phyloP scores from a whole-genome alignment of 1,140 invertebrate genomes.

The Papilio polytes region DNA sequence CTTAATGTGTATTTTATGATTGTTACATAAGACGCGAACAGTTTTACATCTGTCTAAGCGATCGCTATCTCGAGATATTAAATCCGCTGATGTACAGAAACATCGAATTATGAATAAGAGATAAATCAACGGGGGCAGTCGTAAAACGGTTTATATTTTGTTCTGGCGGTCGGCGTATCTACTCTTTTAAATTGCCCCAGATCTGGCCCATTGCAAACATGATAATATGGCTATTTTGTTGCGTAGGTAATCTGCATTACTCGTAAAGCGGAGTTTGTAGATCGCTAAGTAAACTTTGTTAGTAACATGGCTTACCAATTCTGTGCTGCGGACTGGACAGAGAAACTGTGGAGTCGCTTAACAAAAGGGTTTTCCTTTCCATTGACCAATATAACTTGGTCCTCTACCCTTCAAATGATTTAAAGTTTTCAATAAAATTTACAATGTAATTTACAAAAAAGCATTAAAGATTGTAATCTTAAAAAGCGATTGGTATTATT shows the following conservation, averaged over 20 bases:
- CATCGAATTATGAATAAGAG: slow-evolving; percentile 81
- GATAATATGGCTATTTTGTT: slow-evolving; percentile 59
- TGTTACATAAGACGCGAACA: slow-evolving; percentile 77
- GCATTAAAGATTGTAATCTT: background rate
- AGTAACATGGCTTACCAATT: background rate
- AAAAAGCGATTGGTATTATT: background rate
- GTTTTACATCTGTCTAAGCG: slow-evolving; percentile 77
- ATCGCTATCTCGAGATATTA: slow-evolving; percentile 79
- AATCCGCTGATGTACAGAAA: slow-evolving; percentile 78
- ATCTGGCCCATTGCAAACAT: slow-evolving; percentile 69
- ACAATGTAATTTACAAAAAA: slow-evolving; percentile 2
- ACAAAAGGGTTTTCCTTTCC: background rate
- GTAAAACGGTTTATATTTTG: slow-evolving; percentile 79
- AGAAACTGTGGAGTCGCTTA: background rate
- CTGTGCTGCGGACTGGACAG: background rate
- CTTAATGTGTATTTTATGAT: slow-evolving; percentile 83
- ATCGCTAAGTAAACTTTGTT: slow-evolving; percentile 22
- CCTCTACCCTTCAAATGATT: background rate
- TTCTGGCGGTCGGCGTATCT: slow-evolving; percentile 72
- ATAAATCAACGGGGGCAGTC: slow-evolving; percentile 79
- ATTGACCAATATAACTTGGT: background rate
- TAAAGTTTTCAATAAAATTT: background rate
- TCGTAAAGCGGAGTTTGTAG: slow-evolving; percentile 48
- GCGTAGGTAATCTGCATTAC: slow-evolving; percentile 45
- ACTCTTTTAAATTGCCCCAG: slow-evolving; percentile 71